A percentile compares a stretch with the other conserved stretches of the same genome.
Conservation (phyloP, 2,113 vertebrate genomes). For the Pseudois nayaur region DNA sequence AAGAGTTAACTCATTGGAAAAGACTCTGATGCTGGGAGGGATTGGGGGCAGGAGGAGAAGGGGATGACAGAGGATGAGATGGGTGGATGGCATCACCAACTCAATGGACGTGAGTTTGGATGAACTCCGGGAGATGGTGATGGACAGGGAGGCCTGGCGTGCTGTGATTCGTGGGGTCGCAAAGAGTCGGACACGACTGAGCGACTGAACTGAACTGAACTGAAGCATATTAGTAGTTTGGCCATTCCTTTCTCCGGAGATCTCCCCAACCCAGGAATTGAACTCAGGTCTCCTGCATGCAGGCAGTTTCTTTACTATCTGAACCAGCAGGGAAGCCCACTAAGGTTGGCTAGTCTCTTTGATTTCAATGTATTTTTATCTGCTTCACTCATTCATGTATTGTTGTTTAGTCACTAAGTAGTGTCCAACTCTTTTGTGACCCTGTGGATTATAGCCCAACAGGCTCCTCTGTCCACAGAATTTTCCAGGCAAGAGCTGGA, state of each 20-base stretch:
- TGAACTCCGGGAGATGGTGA: too few species aligned
- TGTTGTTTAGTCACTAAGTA: not conserved
- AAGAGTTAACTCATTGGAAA: too few species aligned
- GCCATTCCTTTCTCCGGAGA: not conserved
- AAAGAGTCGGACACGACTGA: too few species aligned
- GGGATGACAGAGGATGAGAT: too few species aligned
- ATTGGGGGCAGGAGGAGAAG: accelerated
- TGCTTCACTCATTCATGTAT: not conserved
- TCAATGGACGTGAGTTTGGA: too few species aligned
- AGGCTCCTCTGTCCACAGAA: not conserved
- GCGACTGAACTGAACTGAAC: too few species aligned
- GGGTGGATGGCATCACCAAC: too few species aligned
- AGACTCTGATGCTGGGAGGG: too few species aligned
- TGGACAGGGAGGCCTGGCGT: too few species aligned
- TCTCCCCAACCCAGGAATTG: not conserved
- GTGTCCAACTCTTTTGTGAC: not conserved
- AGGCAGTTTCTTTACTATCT: not conserved
- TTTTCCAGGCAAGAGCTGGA: not conserved
- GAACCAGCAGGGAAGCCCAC: not conserved
- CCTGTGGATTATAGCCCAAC: not conserved
- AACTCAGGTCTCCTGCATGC: not conserved
- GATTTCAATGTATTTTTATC: not conserved
- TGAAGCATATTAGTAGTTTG: not conserved
- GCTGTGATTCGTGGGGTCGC: too few species aligned
- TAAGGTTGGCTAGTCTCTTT: not conserved